Conservation (phyloP, 1,140 invertebrate genomes). For the Euborellia annulipes region DNA sequence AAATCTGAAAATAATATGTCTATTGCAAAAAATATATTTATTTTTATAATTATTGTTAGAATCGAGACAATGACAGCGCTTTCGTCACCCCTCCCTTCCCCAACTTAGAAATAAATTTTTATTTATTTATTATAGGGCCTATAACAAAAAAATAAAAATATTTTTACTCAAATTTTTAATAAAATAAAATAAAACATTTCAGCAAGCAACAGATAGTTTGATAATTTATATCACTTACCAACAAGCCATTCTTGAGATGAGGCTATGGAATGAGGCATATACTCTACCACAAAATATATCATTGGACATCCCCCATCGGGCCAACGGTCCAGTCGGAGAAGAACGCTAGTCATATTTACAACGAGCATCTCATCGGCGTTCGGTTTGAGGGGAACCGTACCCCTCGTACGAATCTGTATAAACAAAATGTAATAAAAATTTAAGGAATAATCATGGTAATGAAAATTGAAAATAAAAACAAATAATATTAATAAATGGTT, state of each 20-base stretch:
- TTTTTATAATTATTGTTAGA: too few relatives aligned
- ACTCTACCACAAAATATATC: constrained; percentile 38
- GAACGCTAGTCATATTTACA: constrained; percentile 2
- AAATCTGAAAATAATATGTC: not conserved
- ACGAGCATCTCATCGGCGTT: constrained; percentile 22
- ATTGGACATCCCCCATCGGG: constrained; percentile 37
- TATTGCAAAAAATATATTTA: not conserved
- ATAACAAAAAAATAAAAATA: too few relatives aligned
- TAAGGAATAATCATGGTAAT: too few relatives aligned
- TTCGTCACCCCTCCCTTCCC: too few relatives aligned
- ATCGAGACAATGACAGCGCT: too few relatives aligned
- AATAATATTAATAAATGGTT: too few relatives aligned
- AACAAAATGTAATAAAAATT: too few relatives aligned
- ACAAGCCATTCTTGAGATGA: constrained; percentile 1
- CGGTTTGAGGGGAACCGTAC: constrained; percentile 25
- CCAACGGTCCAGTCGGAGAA: constrained; percentile 30
- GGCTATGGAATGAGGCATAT: constrained; percentile 15
- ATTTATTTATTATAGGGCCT: too few relatives aligned
- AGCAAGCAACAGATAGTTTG: too few relatives aligned
- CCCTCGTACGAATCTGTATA: constrained; percentile 19
- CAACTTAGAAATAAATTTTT: too few relatives aligned
- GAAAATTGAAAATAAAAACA: too few relatives aligned
- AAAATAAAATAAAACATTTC: not conserved
- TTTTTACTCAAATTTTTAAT: not conserved
- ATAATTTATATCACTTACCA: constrained; percentile 2